Evolutionary conservation across 1,140 invertebrate species (phyloP), one percentile per base, ranked within the genome.

Genomic region (Leptinotarsa defecta): DNA sequence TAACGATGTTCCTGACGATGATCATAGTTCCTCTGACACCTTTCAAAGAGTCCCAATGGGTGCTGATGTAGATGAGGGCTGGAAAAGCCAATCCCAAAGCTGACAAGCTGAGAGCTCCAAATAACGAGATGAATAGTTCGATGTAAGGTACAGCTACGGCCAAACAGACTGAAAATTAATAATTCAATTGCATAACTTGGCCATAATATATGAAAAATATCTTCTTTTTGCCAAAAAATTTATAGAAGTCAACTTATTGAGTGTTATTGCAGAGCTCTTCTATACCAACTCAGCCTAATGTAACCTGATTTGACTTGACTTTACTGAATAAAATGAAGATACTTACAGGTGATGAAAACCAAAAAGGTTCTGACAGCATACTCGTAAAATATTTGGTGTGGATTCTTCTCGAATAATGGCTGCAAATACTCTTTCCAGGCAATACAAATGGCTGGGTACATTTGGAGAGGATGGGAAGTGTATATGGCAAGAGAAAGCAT

Each of bases 401-500:
- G 83, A 78, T 81, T 87, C 78, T 82, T 86, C 77, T 83, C 86
- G 48, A 85, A 82, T 76, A 81, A 83, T 71, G 83, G 81, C 67
- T 81, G 78, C 52, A 92, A 76, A 74, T 91, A 91, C 48, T 89
- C 89, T 68, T 93, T 94, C 95, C 95, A 97, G 5, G 92, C 87
- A 75, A 98, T 96, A 77, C 94, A 93, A 74, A 97, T 91, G 1
- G 95, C 94, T 0, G 98, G 95, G 84, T 96, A 98, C 82, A 94
- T 76, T 19, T 96, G 95, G 17, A 98, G 88, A 0, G 91, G 91
- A 86, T 96, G 95, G 0, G 93, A 93, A 27, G 95, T 89, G 85
- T 93, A 96, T 78, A 97, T 95, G 0, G 94, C 90, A 5, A 94
- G 79, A 0, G 94, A 92, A 82, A 96, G 89, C 75, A 94, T 89